A percentile compares a stretch with the other conserved stretches of the same genome.
Conservation (phyloP, 2,888 invertebrate genomes). For the Augochlorella aurata region DNA sequence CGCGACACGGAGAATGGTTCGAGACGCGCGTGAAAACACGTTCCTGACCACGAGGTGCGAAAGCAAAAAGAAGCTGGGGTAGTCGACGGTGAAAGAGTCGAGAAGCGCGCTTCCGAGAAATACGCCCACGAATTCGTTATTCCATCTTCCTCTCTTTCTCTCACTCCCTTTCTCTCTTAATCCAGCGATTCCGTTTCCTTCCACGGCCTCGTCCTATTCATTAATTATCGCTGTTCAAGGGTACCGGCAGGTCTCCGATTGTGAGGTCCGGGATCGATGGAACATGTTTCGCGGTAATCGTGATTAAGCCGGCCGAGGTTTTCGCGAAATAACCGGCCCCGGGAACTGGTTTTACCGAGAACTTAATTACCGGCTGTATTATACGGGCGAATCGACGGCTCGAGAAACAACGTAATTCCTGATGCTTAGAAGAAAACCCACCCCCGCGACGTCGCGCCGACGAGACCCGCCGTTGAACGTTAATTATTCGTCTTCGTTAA, state of each 20-base stretch:
- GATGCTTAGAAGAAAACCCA: conserved; percentile 39
- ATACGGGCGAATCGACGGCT: conserved; percentile 35
- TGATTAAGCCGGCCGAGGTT: conserved; percentile 50
- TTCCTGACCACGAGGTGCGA: conserved; percentile 68
- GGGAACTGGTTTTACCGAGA: conserved; percentile 40
- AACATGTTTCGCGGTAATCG: conserved; percentile 49
- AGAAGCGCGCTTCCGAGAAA: conserved; percentile 58
- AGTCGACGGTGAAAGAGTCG: conserved; percentile 59
- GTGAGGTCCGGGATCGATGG: conserved; percentile 50
- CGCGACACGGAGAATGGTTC: conserved; percentile 57
- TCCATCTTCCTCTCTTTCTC: conserved; percentile 16
- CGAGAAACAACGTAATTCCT: conserved; percentile 46
- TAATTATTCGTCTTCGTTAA: conserved; percentile 48
- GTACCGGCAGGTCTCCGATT: conserved; percentile 24
- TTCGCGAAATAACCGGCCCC: conserved; percentile 44
- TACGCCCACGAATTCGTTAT: conserved; percentile 55
- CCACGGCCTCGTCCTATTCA: conserved; percentile 49
- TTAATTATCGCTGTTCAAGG: conserved; percentile 51
- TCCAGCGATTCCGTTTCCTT: not conserved
- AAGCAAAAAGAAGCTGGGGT: conserved; percentile 54
- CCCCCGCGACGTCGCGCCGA: not conserved
- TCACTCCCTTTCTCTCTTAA: not conserved
- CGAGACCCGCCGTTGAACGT: not conserved
- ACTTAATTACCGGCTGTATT: conserved; percentile 52
- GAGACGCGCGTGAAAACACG: conserved; percentile 61